Conservation (phyloP, 1,140 invertebrate species). For the Geopemphigus sp. region DNA sequence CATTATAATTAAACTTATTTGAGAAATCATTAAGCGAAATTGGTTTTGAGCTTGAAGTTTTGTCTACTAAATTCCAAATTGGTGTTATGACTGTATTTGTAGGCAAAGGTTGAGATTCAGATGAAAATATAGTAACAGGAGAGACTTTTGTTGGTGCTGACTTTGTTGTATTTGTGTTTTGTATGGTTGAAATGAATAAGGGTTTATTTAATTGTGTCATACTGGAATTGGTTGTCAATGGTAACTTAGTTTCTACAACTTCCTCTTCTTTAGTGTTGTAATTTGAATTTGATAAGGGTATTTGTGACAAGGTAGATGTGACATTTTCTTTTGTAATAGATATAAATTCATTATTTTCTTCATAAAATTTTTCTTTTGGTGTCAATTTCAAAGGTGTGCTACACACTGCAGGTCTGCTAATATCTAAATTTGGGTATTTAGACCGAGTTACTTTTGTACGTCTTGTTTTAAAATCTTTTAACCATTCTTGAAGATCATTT, state of each 20-base stretch:
- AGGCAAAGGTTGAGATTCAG: background rate
- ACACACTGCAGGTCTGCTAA: slow-evolving; percentile 7
- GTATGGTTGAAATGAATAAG: slow-evolving; percentile 1
- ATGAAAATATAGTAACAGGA: background rate
- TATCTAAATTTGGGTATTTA: slow-evolving; percentile 26
- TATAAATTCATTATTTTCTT: background rate
- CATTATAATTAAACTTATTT: slow-evolving; percentile 18
- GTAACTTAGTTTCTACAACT: background rate
- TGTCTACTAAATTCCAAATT: slow-evolving; percentile 9
- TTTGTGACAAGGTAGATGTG: background rate
- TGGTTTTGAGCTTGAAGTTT: slow-evolving; percentile 20
- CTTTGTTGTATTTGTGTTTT: background rate
- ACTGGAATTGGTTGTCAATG: background rate
- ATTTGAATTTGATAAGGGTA: background rate
- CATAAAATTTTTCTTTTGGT: background rate
- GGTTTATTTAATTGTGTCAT: background rate
- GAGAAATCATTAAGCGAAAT: background rate
- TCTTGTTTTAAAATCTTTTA: slow-evolving; percentile 46
- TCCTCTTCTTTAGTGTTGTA: background rate
- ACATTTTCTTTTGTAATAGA: slow-evolving; percentile 18
- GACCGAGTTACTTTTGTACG: slow-evolving; percentile 27
- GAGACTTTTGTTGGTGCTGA: background rate
- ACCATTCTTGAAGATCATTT: slow-evolving; percentile 45
- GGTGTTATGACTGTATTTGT: background rate
- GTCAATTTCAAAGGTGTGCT: slow-evolving; percentile 5